phyloP scores from a whole-genome alignment of 2,113 vertebrate genomes.

The Piprites chloris region DNA sequence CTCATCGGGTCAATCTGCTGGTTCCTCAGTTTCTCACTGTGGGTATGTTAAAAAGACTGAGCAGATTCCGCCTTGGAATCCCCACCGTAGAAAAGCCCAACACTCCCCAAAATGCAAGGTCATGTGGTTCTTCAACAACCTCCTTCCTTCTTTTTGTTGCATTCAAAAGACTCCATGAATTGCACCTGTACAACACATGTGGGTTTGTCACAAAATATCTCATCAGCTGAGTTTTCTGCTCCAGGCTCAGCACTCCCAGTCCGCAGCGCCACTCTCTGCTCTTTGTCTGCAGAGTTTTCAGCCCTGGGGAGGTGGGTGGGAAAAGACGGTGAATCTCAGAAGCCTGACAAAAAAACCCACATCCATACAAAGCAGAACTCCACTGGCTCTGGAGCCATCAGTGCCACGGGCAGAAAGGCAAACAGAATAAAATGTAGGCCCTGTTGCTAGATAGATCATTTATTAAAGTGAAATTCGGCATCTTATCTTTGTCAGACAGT shows the following conservation, averaged over 20 bases:
- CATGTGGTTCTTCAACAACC: accelerated
- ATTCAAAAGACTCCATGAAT: neutral
- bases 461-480: constrained; percentile 74
- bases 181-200: neutral
- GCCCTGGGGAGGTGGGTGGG: neutral
- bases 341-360: neutral
- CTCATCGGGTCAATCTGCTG: neutral
- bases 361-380: neutral
- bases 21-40: accelerated
- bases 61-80: neutral
- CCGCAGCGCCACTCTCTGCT: neutral
- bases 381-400: neutral
- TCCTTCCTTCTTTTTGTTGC: neutral
- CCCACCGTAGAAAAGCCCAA: neutral
- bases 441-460: constrained; percentile 71
- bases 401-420: neutral
- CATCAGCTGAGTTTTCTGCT: neutral
- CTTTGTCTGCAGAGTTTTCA: neutral
- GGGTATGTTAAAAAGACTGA: accelerated
- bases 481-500: constrained; percentile 67
- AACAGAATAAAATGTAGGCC: neutral
- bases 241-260: neutral
- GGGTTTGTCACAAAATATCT: neutral
- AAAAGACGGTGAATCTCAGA: neutral
- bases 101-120: neutral